Base-by-base conservation (phyloP, 2,888 invertebrate species). In the Furcula furcula region DNA sequence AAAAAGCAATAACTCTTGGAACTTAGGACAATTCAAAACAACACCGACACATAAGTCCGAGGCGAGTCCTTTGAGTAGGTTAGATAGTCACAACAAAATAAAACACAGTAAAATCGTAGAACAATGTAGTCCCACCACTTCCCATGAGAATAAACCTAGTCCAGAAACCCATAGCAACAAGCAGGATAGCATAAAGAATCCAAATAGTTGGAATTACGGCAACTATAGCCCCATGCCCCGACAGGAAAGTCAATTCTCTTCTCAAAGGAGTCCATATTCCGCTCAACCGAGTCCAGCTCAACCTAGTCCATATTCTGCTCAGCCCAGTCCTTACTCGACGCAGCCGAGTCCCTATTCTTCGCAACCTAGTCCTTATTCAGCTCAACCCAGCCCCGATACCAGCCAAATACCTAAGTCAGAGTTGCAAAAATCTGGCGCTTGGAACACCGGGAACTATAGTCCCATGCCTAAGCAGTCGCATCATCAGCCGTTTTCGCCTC, bases 391-490 rank as follows among this genome's bases (percentile, higher is more conserved):
- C 36, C 87, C 87, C 11, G 87, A 88, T 48, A 88, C 88, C 25
- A 87, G 87, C 48, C 87, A 87, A 64, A 87, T 87, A 31, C 76
- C 78, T 7, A 87, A 87, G 52, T 59, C 76, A 4, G 87, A 87
- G 1, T 55, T 82, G 2, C 87, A 78, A 34, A 88, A 87, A 42
- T 52, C 82, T 1, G 72, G 68, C 27, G 73, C 74, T n/a, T 88
- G 88, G 87, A 87, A 86, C 48, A 65, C 82, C 0, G 89, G 84
- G n/a, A 80, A 70, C 49, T 88, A 68, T 32, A 89, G 88, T 46
- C 87, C 89, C 1, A 82, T 88, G 80, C 78, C 86, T 9, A 89
- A 89, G 63, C 86, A n/a, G n/a, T n/a, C n/a, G n/a, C n/a, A 88
- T 30, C 84, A 83, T 34, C 73, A 82, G 4, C 82, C 86, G 2